These are phyloP conservation scores for Habroteleia sp. DNA, from an alignment of 2,888 invertebrate species.

Conservation along the genomic window DNA sequence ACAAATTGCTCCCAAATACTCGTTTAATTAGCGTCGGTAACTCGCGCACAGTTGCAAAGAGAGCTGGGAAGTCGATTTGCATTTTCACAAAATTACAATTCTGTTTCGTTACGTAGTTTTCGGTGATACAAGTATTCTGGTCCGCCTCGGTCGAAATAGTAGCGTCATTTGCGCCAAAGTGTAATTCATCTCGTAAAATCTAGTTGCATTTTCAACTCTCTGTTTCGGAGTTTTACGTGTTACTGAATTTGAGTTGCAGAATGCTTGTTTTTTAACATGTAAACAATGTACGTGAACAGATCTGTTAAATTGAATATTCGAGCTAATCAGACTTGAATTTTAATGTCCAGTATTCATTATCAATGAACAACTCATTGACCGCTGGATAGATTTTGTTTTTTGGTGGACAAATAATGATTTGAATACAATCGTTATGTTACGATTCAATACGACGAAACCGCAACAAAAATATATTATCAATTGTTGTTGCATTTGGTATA, in stretches of 20 bases:
- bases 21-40: conserved; percentile 66
- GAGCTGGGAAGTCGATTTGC: conserved; percentile 65
- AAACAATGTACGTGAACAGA: conserved; percentile 27
- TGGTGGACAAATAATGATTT: background rate
- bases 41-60: conserved; percentile 55
- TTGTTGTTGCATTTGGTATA: background rate
- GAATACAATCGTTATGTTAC: too few species aligned
- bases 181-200: conserved; percentile 65
- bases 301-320: conserved; percentile 12
- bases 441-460: too few species aligned
- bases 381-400: background rate
- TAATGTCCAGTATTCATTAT: conserved; percentile 14
- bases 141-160: conserved; percentile 58
- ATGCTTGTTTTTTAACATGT: conserved; percentile 40
- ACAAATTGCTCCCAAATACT: conserved; percentile 68
- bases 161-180: conserved; percentile 63
- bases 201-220: conserved; percentile 50
- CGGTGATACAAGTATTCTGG: conserved; percentile 55
- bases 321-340: conserved; percentile 12
- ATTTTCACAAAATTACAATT: conserved; percentile 69
- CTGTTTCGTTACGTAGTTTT: conserved; percentile 68
- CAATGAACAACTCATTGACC: conserved; percentile 4
- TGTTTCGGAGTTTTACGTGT: conserved; percentile 34
- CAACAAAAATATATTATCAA: too few species aligned
- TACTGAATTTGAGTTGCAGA: conserved; percentile 30